A percentile compares a stretch with the other conserved stretches of the same genome.
phyloP scores from a whole-genome alignment of 2,797 vertebrate genomes.

The Acipenser ruthenus region DNA sequence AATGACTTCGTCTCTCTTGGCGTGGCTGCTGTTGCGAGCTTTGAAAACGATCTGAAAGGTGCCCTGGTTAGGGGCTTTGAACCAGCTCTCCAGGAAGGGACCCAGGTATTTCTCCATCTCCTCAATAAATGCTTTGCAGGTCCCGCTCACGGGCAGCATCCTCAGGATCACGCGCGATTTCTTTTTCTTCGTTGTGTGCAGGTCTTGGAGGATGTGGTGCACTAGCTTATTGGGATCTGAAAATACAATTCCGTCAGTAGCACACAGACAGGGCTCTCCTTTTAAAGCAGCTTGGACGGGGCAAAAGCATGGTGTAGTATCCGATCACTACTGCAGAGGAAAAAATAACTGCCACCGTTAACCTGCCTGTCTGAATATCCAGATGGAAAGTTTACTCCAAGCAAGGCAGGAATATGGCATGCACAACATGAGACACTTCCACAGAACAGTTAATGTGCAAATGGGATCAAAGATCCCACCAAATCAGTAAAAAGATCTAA shows the following conservation, averaged over 20 bases:
- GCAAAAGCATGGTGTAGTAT: background rate
- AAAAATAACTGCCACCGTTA: background rate
- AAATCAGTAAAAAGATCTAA: no score
- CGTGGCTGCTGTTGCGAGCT: constrained; percentile 86
- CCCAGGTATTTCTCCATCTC: constrained; percentile 83
- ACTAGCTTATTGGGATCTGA: constrained; percentile 83
- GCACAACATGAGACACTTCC: no score
- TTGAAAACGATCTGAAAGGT: constrained; percentile 91
- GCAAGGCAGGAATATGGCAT: no score
- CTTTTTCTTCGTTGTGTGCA: constrained; percentile 81
- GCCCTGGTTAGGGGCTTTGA: constrained; percentile 77
- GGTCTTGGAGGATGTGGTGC: constrained; percentile 83
- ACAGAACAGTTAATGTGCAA: no score
- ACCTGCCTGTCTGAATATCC: background rate
- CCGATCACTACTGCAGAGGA: background rate
- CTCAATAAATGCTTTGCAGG: constrained; percentile 85
- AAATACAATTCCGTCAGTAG: constrained; percentile 10
- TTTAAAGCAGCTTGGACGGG: background rate
- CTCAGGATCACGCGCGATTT: constrained; percentile 82
- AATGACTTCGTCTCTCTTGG: constrained; percentile 85
- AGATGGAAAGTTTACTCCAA: background rate
- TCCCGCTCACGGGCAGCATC: constrained; percentile 87
- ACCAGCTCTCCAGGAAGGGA: constrained; percentile 85
- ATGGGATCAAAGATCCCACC: no score
- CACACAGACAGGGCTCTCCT: no score